phyloP scores from a whole-genome alignment of 1,140 invertebrate species.

The Zaprionus ornatus region DNA sequence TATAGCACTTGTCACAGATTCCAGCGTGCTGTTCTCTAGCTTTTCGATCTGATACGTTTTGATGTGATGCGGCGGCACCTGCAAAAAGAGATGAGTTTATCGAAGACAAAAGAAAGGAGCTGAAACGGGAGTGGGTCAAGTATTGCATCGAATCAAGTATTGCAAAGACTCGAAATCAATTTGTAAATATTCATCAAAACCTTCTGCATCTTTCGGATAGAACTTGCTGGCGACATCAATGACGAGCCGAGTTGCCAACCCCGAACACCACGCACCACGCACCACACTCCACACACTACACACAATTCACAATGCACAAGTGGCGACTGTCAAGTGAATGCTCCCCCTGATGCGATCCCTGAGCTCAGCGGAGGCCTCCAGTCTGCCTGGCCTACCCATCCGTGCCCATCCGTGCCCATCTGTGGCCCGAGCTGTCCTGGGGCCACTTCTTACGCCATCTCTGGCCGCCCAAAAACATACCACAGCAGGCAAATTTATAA shows the following conservation, averaged over 20 bases:
- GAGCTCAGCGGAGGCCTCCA: background rate
- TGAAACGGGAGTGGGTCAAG: constrained; percentile 59
- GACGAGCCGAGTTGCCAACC: constrained; percentile 19
- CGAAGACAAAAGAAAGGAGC: background rate
- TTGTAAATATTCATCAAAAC: constrained; percentile 68
- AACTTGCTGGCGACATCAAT: constrained; percentile 17
- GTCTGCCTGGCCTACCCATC: background rate
- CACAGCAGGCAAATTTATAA: constrained; percentile 78
- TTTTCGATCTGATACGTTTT: constrained; percentile 79
- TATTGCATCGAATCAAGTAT: constrained; percentile 30
- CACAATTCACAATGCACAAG: constrained; percentile 54
- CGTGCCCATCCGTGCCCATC: background rate
- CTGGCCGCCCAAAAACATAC: constrained; percentile 58
- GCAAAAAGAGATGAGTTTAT: constrained; percentile 3
- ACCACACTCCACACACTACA: constrained; percentile 14
- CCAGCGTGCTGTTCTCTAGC: constrained; percentile 74
- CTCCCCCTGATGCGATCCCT: background rate
- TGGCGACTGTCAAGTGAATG: constrained; percentile 40
- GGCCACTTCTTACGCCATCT: constrained; percentile 51
- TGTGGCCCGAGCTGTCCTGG: background rate
- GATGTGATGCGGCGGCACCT: constrained; percentile 81
- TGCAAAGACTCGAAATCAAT: constrained; percentile 58
- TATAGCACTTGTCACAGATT: constrained; percentile 83
- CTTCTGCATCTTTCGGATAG: constrained; percentile 39
- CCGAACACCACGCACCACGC: constrained; percentile 10